phyloP scores from a whole-genome alignment of 1,140 invertebrate genomes.

The Zophobas atratus region DNA sequence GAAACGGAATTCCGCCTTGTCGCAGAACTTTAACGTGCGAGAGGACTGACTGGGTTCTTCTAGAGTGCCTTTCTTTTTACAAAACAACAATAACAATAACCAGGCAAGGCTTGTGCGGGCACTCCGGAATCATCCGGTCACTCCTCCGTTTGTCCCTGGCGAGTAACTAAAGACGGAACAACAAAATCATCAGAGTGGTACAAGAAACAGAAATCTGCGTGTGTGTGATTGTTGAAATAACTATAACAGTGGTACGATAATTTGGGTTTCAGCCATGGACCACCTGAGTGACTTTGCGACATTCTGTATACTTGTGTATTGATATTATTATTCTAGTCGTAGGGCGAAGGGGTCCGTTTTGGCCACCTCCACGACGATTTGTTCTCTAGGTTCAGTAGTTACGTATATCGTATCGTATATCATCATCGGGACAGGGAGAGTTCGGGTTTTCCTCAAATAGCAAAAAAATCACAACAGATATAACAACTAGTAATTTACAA shows the following conservation, averaged over 20 bases:
- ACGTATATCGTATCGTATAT: slow-evolving; percentile 66
- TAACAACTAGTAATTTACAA: slow-evolving; percentile 66
- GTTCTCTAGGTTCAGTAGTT: slow-evolving; percentile 64
- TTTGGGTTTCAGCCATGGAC: slow-evolving; percentile 60
- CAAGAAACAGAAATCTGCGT: slow-evolving; percentile 21
- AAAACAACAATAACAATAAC: slow-evolving; percentile 52
- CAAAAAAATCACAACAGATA: slow-evolving; percentile 67
- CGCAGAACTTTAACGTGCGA: slow-evolving; percentile 5
- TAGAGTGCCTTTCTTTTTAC: slow-evolving; percentile 33
- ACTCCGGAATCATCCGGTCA: slow-evolving; percentile 8
- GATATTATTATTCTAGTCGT: slow-evolving; percentile 60
- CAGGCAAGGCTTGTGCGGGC: slow-evolving; percentile 33
- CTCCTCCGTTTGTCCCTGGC: slow-evolving; percentile 33
- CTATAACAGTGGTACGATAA: slow-evolving; percentile 46
- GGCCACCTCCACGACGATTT: slow-evolving; percentile 48
- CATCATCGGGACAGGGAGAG: slow-evolving; percentile 60
- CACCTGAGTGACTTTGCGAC: slow-evolving; percentile 66
- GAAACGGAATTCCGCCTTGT: slow-evolving; percentile 36
- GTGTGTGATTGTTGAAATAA: slow-evolving; percentile 33
- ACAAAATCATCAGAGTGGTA: slow-evolving; percentile 50
- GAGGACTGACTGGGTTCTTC: slow-evolving; percentile 19
- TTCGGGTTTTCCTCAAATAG: slow-evolving; percentile 62
- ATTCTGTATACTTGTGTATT: slow-evolving; percentile 68
- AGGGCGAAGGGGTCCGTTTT: slow-evolving; percentile 47
- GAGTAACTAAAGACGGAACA: slow-evolving; percentile 49